These are phyloP conservation scores for Euzophera pinguis DNA, from an alignment of 2,888 invertebrate genomes.

Conservation along the genomic window DNA sequence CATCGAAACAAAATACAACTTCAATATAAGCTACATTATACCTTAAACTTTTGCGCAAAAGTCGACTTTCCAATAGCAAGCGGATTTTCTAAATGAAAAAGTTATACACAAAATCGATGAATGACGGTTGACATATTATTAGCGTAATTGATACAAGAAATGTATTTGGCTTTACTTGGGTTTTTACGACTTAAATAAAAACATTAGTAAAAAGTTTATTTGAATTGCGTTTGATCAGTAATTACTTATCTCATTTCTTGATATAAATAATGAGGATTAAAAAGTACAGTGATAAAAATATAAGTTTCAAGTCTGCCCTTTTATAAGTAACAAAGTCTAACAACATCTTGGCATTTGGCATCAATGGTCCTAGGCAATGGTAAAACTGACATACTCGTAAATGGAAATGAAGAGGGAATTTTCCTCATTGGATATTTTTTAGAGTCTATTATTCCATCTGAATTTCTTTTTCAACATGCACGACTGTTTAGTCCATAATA, in stretches of 20 bases:
- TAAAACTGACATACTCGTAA: no score
- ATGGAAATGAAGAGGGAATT: no score
- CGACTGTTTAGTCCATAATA: no score
- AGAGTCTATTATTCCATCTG: no score
- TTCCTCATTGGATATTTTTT: no score
- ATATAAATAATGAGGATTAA: neutral
- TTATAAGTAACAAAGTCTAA: no score
- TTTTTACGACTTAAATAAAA: neutral
- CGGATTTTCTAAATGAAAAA: neutral
- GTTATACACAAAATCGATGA: neutral
- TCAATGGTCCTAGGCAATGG: no score
- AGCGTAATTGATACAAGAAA: slow-evolving; percentile 14
- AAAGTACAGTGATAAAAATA: neutral
- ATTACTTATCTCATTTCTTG: no score
- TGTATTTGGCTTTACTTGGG: neutral
- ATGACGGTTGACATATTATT: slow-evolving; percentile 13
- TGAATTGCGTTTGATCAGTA: neutral
- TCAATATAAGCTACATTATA: neutral
- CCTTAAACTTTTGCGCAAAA: neutral
- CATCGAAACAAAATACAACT: no score
- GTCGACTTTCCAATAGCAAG: neutral
- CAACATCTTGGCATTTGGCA: no score
- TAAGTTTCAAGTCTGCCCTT: no score
- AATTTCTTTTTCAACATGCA: no score
- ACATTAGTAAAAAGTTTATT: slow-evolving; percentile 1